These are phyloP conservation scores for Pionites leucogaster DNA, from an alignment of 2,113 vertebrate species.

Conservation along the genomic window DNA sequence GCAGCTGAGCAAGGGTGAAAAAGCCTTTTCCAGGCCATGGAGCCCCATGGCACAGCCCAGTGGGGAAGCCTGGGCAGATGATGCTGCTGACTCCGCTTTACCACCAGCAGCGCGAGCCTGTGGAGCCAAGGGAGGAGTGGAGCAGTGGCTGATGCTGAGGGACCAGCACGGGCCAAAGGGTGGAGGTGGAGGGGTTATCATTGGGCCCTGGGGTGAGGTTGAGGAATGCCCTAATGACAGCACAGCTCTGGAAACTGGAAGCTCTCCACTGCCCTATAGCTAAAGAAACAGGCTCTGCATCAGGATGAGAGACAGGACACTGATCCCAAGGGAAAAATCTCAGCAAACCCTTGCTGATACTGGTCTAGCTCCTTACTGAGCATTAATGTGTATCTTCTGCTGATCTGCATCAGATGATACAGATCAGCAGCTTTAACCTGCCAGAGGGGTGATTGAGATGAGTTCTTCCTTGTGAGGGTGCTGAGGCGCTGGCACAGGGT, in stretches of 20 bases:
- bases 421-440: not conserved
- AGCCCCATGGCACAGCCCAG: not conserved
- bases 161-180: not conserved
- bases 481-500: too few species aligned
- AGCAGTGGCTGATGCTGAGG: not conserved
- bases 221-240: not conserved
- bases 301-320: not conserved
- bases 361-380: not conserved
- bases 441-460: not conserved
- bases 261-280: not conserved
- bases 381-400: not conserved
- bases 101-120: not conserved
- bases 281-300: constrained; percentile 24
- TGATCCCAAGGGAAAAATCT: constrained; percentile 33
- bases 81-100: not conserved
- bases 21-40: not conserved
- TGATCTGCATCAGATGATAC: not conserved
- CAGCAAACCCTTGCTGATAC: not conserved
- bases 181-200: not conserved
- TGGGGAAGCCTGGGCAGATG: not conserved
- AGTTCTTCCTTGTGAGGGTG: not conserved
- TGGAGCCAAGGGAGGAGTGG: not conserved
- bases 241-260: not conserved
- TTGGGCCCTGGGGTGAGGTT: not conserved
- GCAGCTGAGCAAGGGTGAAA: not conserved